Conservation (phyloP, 2,888 invertebrate species). For the Rutpela maculata region DNA sequence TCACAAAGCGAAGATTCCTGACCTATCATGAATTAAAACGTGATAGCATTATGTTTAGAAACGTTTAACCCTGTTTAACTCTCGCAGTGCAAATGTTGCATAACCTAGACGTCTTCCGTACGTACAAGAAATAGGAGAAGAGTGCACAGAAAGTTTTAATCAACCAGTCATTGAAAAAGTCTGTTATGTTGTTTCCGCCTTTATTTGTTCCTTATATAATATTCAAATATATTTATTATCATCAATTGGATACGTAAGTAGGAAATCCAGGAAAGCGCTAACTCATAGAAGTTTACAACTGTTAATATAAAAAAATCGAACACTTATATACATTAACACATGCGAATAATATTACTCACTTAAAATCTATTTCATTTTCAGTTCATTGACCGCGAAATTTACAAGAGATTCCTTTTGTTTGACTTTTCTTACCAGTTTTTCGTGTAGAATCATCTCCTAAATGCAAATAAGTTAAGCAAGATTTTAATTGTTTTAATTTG, state of each 20-base stretch:
- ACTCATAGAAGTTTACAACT: too few species aligned
- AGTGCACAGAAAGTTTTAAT: conserved; percentile 4
- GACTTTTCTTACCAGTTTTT: too few species aligned
- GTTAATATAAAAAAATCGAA: too few species aligned
- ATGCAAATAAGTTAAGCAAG: too few species aligned
- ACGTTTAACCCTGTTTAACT: conserved; percentile 32
- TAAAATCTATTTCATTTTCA: too few species aligned
- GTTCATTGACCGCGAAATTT: too few species aligned
- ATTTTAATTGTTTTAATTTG: too few species aligned
- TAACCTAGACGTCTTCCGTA: conserved; percentile 34
- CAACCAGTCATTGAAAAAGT: conserved; percentile 20
- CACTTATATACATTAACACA: too few species aligned
- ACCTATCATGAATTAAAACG: conserved; percentile 66
- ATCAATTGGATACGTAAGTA: background rate
- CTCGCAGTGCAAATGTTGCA: conserved; percentile 34
- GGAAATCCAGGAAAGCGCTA: too few species aligned
- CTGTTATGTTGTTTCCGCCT: background rate
- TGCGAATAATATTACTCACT: too few species aligned
- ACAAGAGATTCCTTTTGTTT: too few species aligned
- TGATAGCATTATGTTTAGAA: conserved; percentile 48
- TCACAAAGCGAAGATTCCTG: conserved; percentile 61
- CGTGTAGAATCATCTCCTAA: too few species aligned
- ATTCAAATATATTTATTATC: background rate
- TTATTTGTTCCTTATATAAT: background rate
- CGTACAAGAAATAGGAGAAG: conserved; percentile 6